Evolutionary conservation across 2,888 invertebrate genomes (phyloP), one percentile per base, ranked within the genome.

Genomic region (Phengaris arion): DNA sequence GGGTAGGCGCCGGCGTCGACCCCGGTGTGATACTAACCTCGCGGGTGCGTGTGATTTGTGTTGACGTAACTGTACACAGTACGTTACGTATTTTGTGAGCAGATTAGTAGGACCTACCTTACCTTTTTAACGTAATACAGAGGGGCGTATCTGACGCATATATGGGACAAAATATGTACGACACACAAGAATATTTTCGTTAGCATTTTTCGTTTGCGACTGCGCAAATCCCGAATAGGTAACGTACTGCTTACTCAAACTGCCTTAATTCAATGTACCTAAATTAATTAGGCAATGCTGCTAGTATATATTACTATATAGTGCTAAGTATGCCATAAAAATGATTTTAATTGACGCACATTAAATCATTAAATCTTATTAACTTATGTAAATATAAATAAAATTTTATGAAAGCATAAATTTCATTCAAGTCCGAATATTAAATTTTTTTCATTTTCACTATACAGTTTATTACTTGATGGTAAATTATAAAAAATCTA

Each of bases 341-440:
- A 35, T 10, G 4, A 64, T 64, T 64, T 64, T 35, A 64, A 45
- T 64, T 64, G 35, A 64, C 64, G 64, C 35, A 64, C 35, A 13
- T 64, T 64, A 64, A 64, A 64, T 64, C 64, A 64, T 64, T 35
- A 64, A 64, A 64, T 64, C 64, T 64, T 64, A 64, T 64, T 64
- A 64, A 64, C 35, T 64, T 45, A 64, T 45, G 64, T 64, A 64
- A 64, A 64, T 64, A 64, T 64, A 35, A 64, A 64, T 45, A 64
- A 64, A 64, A 64, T 64, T 64, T 64, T 64, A 64, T 64, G 64
- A 64, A 64, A 64, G 12, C 45, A 64, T 64, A 64, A 64, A 64
- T 64, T 64, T 64, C 12, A 13, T 35, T 64, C 12, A 35, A 45
- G 64, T 64, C 64, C 13, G 64, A 64, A 64, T 64, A 45, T 45